These are phyloP conservation scores for Phthorimaea operculella DNA, from an alignment of 1,140 invertebrate genomes.

Conservation along the genomic window DNA sequence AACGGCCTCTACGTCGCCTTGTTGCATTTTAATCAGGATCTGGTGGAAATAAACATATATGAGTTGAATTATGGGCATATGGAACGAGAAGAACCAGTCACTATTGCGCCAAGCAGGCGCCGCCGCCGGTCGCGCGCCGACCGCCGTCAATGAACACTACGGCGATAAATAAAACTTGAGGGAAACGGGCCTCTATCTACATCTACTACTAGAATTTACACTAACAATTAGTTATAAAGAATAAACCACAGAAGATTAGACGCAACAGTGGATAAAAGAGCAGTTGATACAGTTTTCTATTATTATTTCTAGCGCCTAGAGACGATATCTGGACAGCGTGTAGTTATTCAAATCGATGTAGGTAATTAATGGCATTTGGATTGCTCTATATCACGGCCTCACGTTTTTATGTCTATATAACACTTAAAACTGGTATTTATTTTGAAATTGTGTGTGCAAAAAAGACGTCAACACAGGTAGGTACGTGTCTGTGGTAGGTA, in stretches of 20 bases:
- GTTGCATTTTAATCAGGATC: slow-evolving; percentile 53
- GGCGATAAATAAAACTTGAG: slow-evolving; percentile 52
- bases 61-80: slow-evolving; percentile 50
- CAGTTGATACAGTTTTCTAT: no score
- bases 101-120: slow-evolving; percentile 55
- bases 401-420: no score
- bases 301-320: no score
- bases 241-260: neutral
- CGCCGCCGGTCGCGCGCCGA: slow-evolving; percentile 23
- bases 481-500: no score
- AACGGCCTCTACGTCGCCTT: slow-evolving; percentile 38
- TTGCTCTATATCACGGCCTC: no score
- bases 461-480: no score
- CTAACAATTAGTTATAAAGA: neutral
- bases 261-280: no score
- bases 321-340: no score
- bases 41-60: slow-evolving; percentile 49
- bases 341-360: no score
- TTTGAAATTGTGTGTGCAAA: no score
- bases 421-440: no score
- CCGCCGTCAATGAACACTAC: slow-evolving; percentile 49
- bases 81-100: slow-evolving; percentile 58
- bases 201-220: neutral
- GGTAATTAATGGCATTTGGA: no score
- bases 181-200: slow-evolving; percentile 36